Conservation (phyloP, 2,797 vertebrate species). For the Manis javanica region DNA sequence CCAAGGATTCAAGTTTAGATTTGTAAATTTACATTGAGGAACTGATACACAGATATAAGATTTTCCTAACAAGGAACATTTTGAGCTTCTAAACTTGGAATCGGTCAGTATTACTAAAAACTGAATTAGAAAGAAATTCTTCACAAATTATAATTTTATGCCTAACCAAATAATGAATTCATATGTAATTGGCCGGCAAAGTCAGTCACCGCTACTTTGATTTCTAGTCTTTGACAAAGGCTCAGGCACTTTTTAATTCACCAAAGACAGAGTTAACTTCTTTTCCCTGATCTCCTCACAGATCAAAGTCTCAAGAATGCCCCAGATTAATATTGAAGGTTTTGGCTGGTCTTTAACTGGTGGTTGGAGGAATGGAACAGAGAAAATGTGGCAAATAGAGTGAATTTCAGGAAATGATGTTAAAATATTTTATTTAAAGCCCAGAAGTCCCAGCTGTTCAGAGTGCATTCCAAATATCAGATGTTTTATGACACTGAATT, state of each 20-base stretch:
- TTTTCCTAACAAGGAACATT: not conserved
- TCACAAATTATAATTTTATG: conserved; percentile 20
- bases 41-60: not conserved
- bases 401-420: not conserved
- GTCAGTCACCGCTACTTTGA: not conserved
- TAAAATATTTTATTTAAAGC: not conserved
- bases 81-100: conserved; percentile 49
- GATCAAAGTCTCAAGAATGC: not conserved
- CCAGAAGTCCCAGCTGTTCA: not conserved
- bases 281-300: not conserved
- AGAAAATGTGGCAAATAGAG: not conserved
- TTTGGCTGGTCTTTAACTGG: not conserved
- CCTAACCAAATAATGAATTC: conserved; percentile 57
- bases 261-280: not conserved
- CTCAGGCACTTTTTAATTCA: not conserved
- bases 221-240: conserved; percentile 15
- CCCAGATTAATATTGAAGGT: not conserved
- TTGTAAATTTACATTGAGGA: not conserved
- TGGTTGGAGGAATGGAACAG: not conserved
- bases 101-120: conserved; percentile 46
- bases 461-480: not conserved
- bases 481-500: not conserved
- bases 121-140: conserved; percentile 1
- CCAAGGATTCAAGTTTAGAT: not conserved
- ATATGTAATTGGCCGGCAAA: conserved; percentile 53